Evolutionary conservation across 2,797 vertebrate genomes (phyloP).

Genomic region (Threskiornis aethiopicus): DNA sequence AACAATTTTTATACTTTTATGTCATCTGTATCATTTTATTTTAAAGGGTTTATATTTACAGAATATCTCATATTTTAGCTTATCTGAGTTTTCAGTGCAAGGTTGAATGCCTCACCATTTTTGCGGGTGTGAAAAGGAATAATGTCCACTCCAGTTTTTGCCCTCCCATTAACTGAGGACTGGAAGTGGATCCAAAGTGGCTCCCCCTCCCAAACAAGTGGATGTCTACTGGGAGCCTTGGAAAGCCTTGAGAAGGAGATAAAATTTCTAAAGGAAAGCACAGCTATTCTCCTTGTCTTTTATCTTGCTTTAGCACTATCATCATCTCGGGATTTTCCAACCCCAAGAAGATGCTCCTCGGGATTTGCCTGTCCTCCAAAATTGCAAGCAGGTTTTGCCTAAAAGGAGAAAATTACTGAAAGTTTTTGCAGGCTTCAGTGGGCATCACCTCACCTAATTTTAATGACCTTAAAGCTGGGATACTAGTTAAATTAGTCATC

Average conservation of each 20-base stretch:
- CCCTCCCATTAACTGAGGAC: neutral
- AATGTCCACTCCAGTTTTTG: neutral
- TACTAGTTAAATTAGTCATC: neutral
- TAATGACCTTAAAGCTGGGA: neutral
- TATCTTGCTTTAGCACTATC: neutral
- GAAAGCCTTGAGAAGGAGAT: neutral
- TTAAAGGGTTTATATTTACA: conserved; percentile 74
- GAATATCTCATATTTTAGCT: conserved; percentile 52
- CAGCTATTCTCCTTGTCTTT: neutral
- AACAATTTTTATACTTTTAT: conserved; percentile 74
- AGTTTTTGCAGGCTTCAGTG: neutral
- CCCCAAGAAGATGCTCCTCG: neutral
- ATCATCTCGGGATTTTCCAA: neutral
- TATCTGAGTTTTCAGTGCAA: conserved; percentile 63
- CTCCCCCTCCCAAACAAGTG: neutral
- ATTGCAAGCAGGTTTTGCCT: neutral
- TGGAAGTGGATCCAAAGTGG: neutral
- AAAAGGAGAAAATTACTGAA: neutral
- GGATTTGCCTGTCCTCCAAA: neutral
- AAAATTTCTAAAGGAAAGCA: neutral
- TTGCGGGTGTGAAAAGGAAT: neutral
- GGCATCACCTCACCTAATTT: neutral
- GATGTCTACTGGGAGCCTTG: neutral
- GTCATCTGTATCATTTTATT: conserved; percentile 72
- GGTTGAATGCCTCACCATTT: conserved; percentile 39